phyloP scores from a whole-genome alignment of 2,797 vertebrate species.

The Aeoliscus strigatus region DNA sequence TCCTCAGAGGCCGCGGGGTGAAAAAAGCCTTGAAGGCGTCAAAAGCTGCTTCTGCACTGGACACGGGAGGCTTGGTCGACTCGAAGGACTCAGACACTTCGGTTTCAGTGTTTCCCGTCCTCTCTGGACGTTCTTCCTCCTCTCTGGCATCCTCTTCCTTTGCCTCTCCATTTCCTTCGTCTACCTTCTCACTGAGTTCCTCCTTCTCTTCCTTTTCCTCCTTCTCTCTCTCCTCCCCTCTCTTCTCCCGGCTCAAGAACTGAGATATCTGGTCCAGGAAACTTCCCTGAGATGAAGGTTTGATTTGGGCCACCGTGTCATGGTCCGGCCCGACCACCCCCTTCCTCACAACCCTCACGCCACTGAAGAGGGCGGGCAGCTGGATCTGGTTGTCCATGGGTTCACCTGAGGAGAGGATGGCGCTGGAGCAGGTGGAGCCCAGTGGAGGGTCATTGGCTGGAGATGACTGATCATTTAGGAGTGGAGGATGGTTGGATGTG shows the following conservation, averaged over 20 bases:
- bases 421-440: slow-evolving; percentile 42
- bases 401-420: slow-evolving; percentile 54
- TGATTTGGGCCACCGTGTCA: slow-evolving; percentile 76
- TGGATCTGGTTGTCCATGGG: slow-evolving; percentile 78
- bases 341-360: slow-evolving; percentile 82
- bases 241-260: slow-evolving; percentile 81
- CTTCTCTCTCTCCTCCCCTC: slow-evolving; percentile 62
- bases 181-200: slow-evolving; percentile 6
- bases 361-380: slow-evolving; percentile 83
- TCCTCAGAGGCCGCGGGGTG: slow-evolving; percentile 80
- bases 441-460: slow-evolving; percentile 9
- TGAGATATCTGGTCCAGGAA: slow-evolving; percentile 87
- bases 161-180: background rate
- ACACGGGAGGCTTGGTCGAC: slow-evolving; percentile 38
- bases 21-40: slow-evolving; percentile 96
- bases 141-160: slow-evolving; percentile 15
- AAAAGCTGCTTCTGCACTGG: slow-evolving; percentile 81
- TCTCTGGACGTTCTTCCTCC: slow-evolving; percentile 12
- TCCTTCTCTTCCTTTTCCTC: slow-evolving; percentile 40
- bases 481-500: background rate
- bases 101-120: slow-evolving; percentile 5
- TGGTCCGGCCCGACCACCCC: slow-evolving; percentile 66
- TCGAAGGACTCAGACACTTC: slow-evolving; percentile 31
- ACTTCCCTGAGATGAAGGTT: slow-evolving; percentile 55
- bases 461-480: slow-evolving; percentile 7